A percentile compares a stretch with the other conserved stretches of the same genome.
Evolutionary conservation across 2,113 vertebrate genomes (phyloP).

Genomic region (Gobio gobio): DNA sequence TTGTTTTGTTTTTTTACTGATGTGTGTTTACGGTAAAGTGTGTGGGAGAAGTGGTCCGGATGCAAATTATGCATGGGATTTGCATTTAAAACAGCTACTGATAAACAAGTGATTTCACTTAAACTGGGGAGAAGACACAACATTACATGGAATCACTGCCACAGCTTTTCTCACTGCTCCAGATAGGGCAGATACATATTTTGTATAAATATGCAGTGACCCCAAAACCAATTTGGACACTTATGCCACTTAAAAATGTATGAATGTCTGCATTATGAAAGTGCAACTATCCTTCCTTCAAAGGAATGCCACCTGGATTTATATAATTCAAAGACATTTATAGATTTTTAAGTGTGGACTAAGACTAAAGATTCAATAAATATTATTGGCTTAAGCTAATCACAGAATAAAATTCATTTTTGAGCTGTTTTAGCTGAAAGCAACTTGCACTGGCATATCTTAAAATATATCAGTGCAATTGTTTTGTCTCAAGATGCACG

Average conservation of each 20-base stretch:
- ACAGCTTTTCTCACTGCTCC: neutral
- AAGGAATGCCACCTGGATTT: neutral
- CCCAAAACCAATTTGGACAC: neutral
- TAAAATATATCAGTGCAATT: no score
- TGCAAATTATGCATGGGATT: conserved; percentile 31
- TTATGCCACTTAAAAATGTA: conserved; percentile 8
- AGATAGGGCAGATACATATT: neutral
- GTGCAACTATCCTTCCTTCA: neutral
- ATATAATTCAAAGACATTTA: conserved; percentile 10
- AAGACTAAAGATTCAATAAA: neutral
- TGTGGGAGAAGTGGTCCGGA: conserved; percentile 27
- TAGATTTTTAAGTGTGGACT: conserved; percentile 3
- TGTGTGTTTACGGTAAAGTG: conserved; percentile 24
- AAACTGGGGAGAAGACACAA: conserved; percentile 15
- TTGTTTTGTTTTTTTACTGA: conserved; percentile 1
- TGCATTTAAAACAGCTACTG: conserved; percentile 32
- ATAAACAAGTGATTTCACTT: conserved; percentile 46
- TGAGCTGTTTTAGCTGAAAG: no score
- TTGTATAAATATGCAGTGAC: conserved; percentile 2
- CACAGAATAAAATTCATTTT: no score
- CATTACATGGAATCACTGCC: neutral
- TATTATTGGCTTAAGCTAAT: no score
- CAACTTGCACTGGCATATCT: no score
- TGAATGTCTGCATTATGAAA: neutral
- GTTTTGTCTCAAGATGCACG: no score